Percentiles rank a stretch among this genome's conserved stretches.
phyloP scores from a whole-genome alignment of 2,113 vertebrate genomes.

The Ranitomeya imitator region DNA sequence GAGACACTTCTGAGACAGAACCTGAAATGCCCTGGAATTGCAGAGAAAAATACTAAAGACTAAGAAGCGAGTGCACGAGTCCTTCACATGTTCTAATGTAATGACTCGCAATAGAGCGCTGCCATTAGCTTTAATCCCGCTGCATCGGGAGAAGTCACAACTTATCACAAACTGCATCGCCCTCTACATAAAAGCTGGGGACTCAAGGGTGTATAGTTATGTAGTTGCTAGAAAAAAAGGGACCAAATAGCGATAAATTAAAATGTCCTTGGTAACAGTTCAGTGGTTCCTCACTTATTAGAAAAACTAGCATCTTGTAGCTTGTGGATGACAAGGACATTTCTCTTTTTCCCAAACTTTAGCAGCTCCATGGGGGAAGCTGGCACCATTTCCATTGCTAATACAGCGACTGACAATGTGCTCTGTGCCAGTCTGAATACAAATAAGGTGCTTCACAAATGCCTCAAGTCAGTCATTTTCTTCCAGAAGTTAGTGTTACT shows the following conservation, averaged over 20 bases:
- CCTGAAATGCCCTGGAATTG: background rate
- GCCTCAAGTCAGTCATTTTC: background rate
- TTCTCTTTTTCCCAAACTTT: constrained; percentile 31
- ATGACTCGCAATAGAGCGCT: background rate
- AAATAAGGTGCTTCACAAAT: background rate
- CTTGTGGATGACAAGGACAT: constrained; percentile 38
- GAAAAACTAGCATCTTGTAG: background rate
- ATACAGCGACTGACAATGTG: background rate
- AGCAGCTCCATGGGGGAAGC: background rate
- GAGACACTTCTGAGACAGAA: background rate
- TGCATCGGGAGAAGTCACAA: background rate
- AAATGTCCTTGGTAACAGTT: constrained; percentile 29
- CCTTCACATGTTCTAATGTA: background rate
- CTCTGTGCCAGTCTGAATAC: background rate
- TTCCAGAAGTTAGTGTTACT: background rate
- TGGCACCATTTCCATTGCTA: constrained; percentile 19
- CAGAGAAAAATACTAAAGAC: background rate
- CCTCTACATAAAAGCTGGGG: background rate
- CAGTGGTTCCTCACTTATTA: constrained; percentile 15
- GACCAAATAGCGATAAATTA: background rate
- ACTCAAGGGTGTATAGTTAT: background rate
- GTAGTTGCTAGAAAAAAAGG: background rate
- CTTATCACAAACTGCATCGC: background rate
- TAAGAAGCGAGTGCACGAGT: background rate
- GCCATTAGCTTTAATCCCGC: background rate